Conservation (phyloP, 1,140 invertebrate genomes). For the Batillaria attramentaria region DNA sequence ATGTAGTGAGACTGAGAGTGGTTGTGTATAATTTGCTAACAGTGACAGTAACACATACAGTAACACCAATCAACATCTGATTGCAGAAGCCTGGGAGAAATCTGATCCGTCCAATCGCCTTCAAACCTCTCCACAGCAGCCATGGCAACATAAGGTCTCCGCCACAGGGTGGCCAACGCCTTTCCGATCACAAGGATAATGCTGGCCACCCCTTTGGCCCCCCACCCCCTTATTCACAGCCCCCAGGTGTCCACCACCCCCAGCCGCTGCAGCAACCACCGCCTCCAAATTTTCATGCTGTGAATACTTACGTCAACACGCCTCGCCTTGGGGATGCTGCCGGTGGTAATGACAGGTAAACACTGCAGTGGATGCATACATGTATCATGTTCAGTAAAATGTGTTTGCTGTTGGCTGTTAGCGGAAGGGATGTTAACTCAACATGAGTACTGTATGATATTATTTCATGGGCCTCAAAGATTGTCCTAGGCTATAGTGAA, state of each 20-base stretch:
- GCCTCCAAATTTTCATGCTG: not conserved
- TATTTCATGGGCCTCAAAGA: constrained; percentile 29
- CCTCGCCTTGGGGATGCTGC: no score
- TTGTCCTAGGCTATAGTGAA: no score
- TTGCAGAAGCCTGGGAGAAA: constrained; percentile 74
- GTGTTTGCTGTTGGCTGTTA: not conserved
- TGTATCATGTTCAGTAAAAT: not conserved
- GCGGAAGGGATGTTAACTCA: not conserved
- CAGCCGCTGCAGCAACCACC: not conserved
- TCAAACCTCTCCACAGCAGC: constrained; percentile 77
- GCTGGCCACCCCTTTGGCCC: not conserved
- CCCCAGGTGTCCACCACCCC: not conserved
- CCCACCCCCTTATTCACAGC: not conserved
- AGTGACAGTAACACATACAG: no score
- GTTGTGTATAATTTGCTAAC: no score
- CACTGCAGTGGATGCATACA: not conserved
- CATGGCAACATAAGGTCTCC: constrained; percentile 38
- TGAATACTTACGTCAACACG: not conserved
- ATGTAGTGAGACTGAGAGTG: not conserved
- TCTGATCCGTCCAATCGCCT: constrained; percentile 83
- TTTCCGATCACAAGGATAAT: constrained; percentile 34
- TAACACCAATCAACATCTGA: constrained; percentile 13
- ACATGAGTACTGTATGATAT: not conserved
- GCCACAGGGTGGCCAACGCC: constrained; percentile 48
- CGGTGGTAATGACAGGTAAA: not conserved